Base-by-base conservation (phyloP, 2,113 vertebrate genomes). In the Circaetus cinerascens region DNA sequence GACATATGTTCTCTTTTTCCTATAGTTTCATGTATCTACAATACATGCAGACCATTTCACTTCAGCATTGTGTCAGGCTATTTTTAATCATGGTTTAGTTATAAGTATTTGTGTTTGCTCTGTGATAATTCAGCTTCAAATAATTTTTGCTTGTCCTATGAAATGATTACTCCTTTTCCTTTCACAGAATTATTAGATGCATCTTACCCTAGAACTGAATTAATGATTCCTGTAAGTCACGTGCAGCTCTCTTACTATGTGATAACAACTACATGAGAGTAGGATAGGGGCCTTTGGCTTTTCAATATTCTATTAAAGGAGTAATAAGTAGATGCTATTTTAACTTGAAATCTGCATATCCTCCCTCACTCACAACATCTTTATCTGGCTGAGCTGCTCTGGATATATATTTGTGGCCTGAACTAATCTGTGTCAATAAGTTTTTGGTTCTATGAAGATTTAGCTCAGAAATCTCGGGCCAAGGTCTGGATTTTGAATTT, bases 101-200 rank as follows among this genome's bases (percentile, higher is more conserved):
- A 12, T 0, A 38, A 75, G 48, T 71, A 38, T 11, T 68, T 85
- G 29, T 46, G 30, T 86, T 90, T 0, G 0, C 7, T 76, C 9
- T 36, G 8, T 15, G 15, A 15, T 57, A 83, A 62, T 69, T 85
- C 51, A 50, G n/a, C 26, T 81, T 62, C 9, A 71, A 18, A 40
- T 36, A 17, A 7, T 88, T 84, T 87, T 76, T 73, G 7, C 16
- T 29, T 38, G 5, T 40, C 29, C 19, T 69, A 1, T 66, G 30
- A 38, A 53, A 32, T 18, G 11, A 25, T 57, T 46, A 7, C 23
- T 82, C 4, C 43, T 62, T 88, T 78, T 51, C 43, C 59, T 50
- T 88, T 51, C 34, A 45, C 40, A 67, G 63, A 86, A 16, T 18
- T 51, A 25, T 74, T 16, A 10, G 15, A 16, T 10, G 10, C 16